Evolutionary conservation across 2,113 vertebrate species (phyloP), one percentile per base, ranked within the genome.

Genomic region (Odontophorus gujanensis): DNA sequence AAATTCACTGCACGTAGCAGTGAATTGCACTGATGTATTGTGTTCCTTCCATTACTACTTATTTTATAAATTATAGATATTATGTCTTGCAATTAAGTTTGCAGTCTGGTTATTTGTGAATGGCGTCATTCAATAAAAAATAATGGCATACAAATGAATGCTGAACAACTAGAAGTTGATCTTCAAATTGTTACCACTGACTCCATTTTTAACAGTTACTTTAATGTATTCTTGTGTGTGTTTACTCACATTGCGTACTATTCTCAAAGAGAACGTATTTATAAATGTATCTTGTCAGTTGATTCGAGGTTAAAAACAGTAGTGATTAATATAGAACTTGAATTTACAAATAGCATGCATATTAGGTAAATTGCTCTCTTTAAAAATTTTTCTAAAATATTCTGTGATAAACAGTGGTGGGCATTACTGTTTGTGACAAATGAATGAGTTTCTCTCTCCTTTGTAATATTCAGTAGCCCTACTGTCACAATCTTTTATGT

Each of bases 301-400:
- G 62, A 94, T 89, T 94, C 83, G 94, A 92, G 90, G 91, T 93
- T 84, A 92, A 89, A 94, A 81, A 65, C 57, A 69, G 72, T 55
- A 42, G 9, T 76, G 62, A 95, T 87, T 84, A 81, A 6, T 17
- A 84, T 0, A 93, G 66, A 88, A 40, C n/a, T 89, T 69, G 69
- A 90, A 81, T 81, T 93, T 88, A 43, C 66, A 81, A 58, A 73
- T 25, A 5, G 3, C 26, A 84, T 18, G 9, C 38, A 6, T 26
- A n/a, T 80, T 77, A 73, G 21, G 6, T 62, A 11, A 51, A 75
- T 24, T 75, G 11, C 22, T 74, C 22, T 81, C 53, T 78, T 81
- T 36, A 78, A 93, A 68, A 1, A 7, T 73, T 38, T 79, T 84
- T 53, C 51, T 43, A 72, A 91, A 81, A 48, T 16, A 78, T 26